Evolutionary conservation across 2,888 invertebrate genomes (phyloP), one percentile per base, ranked within the genome.

Genomic region (Azorinus chamasolen): DNA sequence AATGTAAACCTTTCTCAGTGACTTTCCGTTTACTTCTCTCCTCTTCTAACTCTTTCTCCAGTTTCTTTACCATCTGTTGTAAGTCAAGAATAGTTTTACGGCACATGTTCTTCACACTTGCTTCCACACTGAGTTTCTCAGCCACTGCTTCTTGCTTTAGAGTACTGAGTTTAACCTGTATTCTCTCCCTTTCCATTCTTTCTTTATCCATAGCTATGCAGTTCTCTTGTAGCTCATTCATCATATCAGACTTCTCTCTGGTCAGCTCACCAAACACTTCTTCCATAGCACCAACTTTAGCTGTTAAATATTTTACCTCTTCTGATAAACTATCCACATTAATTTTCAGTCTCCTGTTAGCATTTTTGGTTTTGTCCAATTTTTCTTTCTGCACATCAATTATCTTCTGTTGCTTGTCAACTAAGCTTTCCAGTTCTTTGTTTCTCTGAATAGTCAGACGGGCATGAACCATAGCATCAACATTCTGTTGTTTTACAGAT

Each of bases 1-100:
- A 75, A 79, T 90, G 90, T 27, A 91, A 80, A 5, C 88, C 91
- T 78, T 86, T 84, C 62, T 86, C 86, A 6, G 90, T 86, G 20
- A 79, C 76, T 22, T 59, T 70, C 73, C 90, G 88, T 14, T 83
- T 66, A 57, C 82, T 69, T 55, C 62, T 83, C 70, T 91, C 91
- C 37, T 84, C 77, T 3, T 75, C 70, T 18, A 90, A 63, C 32
- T 88, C 87, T 16, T 72, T 65, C 0, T 84, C 78, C 25, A 88
- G 63, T 45, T 84, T 84, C 37, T 78, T 83, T 10, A 90, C 76
- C 27, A 87, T 77, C 65, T 88, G 78, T 39, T 85, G 73, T 55
- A 91, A 75, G 74, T 86, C 86, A 25, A 83, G 58, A 16, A 91
- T 85, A 43, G 86, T 86, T 57, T 83, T 80, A 59, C 86, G 82